These are phyloP conservation scores for Atlantisia rogersi DNA, from an alignment of 2,113 vertebrate genomes.

Conservation along the genomic window DNA sequence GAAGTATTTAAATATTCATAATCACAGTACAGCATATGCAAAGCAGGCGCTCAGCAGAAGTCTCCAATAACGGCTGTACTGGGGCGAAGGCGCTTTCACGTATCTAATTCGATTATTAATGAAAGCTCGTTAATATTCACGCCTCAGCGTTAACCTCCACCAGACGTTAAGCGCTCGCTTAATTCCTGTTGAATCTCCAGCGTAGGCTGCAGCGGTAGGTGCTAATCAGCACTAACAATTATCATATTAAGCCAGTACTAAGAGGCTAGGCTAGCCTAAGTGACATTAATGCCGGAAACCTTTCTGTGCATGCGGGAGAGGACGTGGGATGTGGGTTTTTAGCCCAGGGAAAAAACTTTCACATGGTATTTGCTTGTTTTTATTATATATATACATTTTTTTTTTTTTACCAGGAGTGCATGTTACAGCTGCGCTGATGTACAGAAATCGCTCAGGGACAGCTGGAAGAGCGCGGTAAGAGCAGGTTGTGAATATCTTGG, in stretches of 20 bases:
- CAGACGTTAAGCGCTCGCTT: neutral
- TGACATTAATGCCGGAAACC: neutral
- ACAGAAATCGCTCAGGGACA: rapidly evolving
- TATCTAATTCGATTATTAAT: neutral
- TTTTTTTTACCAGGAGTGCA: no score
- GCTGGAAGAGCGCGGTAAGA: neutral
- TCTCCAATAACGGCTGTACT: neutral
- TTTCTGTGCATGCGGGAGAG: neutral
- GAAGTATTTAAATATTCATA: constrained; percentile 58
- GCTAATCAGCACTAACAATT: neutral
- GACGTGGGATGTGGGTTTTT: neutral
- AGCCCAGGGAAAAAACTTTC: neutral
- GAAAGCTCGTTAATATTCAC: neutral
- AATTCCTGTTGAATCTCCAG: neutral
- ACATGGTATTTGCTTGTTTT: neutral
- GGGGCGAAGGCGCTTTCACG: neutral
- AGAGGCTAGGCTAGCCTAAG: neutral
- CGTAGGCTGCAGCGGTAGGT: neutral
- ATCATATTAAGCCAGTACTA: no score
- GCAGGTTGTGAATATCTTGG: neutral
- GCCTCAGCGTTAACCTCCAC: neutral
- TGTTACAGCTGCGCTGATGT: neutral
- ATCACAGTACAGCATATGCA: constrained; percentile 1
- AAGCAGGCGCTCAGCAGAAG: neutral
- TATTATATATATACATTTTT: no score